These are phyloP conservation scores for Unio pictorum DNA, from an alignment of 2,888 invertebrate genomes.

Conservation along the genomic window DNA sequence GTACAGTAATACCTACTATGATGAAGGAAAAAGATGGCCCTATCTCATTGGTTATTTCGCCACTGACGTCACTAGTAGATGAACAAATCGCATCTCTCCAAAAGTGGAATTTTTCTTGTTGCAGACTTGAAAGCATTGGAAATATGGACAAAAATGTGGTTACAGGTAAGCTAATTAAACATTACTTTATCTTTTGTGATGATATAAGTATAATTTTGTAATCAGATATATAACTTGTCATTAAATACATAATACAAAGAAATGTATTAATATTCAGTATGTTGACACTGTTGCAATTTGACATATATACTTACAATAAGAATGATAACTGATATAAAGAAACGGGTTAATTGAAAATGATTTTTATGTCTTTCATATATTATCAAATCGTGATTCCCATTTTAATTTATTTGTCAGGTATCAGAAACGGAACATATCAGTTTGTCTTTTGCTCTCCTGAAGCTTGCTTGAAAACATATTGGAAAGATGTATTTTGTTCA, in stretches of 20 bases:
- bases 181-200: too few relatives aligned
- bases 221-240: too few relatives aligned
- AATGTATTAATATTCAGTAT: too few relatives aligned
- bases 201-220: too few relatives aligned
- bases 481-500: slow-evolving; percentile 18
- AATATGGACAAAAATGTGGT: slow-evolving; percentile 1
- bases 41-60: slow-evolving; percentile 16
- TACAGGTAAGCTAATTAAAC: not conserved
- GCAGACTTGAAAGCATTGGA: slow-evolving; percentile 4
- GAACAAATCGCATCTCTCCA: slow-evolving; percentile 12
- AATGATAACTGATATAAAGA: too few relatives aligned
- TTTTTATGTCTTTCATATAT: too few relatives aligned
- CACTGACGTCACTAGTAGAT: slow-evolving; percentile 16
- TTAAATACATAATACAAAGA: too few relatives aligned
- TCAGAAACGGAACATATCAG: slow-evolving; percentile 6
- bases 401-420: slow-evolving; percentile 7
- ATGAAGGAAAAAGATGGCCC: not conserved
- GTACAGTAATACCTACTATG: slow-evolving; percentile 9
- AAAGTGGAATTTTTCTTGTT: slow-evolving; percentile 9
- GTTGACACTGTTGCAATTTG: too few relatives aligned
- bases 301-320: too few relatives aligned
- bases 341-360: too few relatives aligned
- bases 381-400: too few relatives aligned
- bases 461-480: slow-evolving; percentile 19
- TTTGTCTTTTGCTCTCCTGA: slow-evolving; percentile 29